phyloP scores from a whole-genome alignment of 2,113 vertebrate genomes.

The Corythoichthys haematopterus region DNA sequence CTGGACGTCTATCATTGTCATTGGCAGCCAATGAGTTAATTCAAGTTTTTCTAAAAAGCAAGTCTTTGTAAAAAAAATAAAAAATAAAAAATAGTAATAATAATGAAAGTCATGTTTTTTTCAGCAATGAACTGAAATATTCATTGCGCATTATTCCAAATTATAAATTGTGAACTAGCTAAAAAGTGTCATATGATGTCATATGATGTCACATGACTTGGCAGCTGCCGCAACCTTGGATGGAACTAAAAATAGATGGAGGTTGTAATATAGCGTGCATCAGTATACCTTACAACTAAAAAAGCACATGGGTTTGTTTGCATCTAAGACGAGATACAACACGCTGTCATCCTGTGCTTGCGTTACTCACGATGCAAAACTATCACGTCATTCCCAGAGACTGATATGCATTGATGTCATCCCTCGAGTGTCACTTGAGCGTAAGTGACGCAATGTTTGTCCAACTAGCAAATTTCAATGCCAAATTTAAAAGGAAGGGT shows the following conservation, averaged over 20 bases:
- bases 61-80: no score
- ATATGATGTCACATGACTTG: conserved; percentile 43
- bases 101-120: not conserved
- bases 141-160: not conserved
- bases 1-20: no score
- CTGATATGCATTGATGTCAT: conserved; percentile 17
- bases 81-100: no score
- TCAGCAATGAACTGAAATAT: not conserved
- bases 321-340: not conserved
- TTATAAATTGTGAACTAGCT: not conserved
- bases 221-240: conserved; percentile 31
- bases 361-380: conserved; percentile 10
- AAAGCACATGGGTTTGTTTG: conserved; percentile 3
- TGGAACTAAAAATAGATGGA: conserved; percentile 48
- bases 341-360: conserved; percentile 33
- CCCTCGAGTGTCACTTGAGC: conserved; percentile 6
- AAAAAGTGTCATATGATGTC: conserved; percentile 16
- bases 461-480: not conserved
- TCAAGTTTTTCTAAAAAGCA: no score
- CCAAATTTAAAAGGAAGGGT: no score
- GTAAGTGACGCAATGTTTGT: no score
- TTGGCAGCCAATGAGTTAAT: no score
- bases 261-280: conserved; percentile 3
- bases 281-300: not conserved
- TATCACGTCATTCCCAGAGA: conserved; percentile 27